Evolutionary conservation across 2,888 invertebrate species (phyloP), one percentile per base, ranked within the genome.

Genomic region (Altica lythri): DNA sequence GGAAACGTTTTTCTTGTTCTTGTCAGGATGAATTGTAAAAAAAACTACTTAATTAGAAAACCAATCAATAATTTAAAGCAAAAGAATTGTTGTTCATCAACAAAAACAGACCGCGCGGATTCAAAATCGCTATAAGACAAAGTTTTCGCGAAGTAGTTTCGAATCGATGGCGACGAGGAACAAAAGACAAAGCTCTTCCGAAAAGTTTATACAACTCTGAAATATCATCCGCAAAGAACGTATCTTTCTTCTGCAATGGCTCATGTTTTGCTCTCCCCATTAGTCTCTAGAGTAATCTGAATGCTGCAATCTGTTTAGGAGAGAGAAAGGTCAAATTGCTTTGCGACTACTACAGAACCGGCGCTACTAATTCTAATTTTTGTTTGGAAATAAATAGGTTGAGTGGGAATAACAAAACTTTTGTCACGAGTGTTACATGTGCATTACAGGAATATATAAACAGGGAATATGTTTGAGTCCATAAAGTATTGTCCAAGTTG

Each of bases 251-350:
- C 40, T 53, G 68, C 65, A 67, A 69, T 64, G 68, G 69, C 64
- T 68, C 70, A 70, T 68, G 70, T 72, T 71, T 64, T 60, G 61
- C 61, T 59, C 60, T 58, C 32, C 59, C 61, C 64, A 63, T 66
- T 65, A 63, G 59, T 64, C 64, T 63, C 66, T 38, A 29, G 62
- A 61, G 64, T 62, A 64, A 64, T 62, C 62, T 57, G 60, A 67
- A 71, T 68, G 68, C 67, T 70, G 49, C 49, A 49, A 49, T 49
- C 49, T 49, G 49, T 49, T 49, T 22, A 12, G 16, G 27, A 40
- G 32, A 32, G 40, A 13, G 40, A 19, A 13, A 30, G 9, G 34
- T 37, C 46, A 37, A 10, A 35, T 46, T 46, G 35, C 46, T 46
- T 25, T 27, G 35, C 46, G 35, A 25, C 45, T 18, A 10, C n/a